A percentile compares a stretch with the other conserved stretches of the same genome.
Evolutionary conservation across 2,888 invertebrate genomes (phyloP).

Genomic region (Tyria jacobaeae): DNA sequence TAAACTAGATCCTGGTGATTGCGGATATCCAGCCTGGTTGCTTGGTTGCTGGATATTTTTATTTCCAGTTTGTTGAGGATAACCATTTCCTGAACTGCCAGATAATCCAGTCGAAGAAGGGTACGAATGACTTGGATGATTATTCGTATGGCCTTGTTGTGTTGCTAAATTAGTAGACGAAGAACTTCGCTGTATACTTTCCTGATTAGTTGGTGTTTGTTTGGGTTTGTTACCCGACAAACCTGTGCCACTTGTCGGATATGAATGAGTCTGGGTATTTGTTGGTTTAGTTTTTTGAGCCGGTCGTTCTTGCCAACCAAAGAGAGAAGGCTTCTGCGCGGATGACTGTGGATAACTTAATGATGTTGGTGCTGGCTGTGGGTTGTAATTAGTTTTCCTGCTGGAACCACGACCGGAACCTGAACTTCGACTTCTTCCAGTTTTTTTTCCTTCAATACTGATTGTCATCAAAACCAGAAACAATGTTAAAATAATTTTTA

Average conservation of each 20-base stretch:
- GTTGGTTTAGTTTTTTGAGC: slow-evolving; percentile 61
- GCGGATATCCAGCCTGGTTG: slow-evolving; percentile 53
- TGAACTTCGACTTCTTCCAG: slow-evolving; percentile 75
- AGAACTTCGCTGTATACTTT: slow-evolving; percentile 70
- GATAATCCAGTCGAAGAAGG: slow-evolving; percentile 74
- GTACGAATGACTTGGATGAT: slow-evolving; percentile 66
- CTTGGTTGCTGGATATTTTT: slow-evolving; percentile 50
- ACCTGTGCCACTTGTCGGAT: slow-evolving; percentile 75
- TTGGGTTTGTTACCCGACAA: slow-evolving; percentile 70
- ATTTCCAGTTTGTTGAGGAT: slow-evolving; percentile 53
- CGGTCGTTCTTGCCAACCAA: slow-evolving; percentile 78
- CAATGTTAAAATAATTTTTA: slow-evolving; percentile 52
- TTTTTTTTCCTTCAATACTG: slow-evolving; percentile 68
- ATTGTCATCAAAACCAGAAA: slow-evolving; percentile 57
- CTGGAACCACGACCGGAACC: slow-evolving; percentile 70
- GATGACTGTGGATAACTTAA: slow-evolving; percentile 74
- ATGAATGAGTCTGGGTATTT: slow-evolving; percentile 67
- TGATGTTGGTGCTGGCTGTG: slow-evolving; percentile 77
- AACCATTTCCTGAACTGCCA: slow-evolving; percentile 61
- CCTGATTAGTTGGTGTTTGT: slow-evolving; percentile 65
- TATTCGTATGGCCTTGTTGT: slow-evolving; percentile 56
- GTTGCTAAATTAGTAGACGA: slow-evolving; percentile 59
- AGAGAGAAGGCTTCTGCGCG: slow-evolving; percentile 69
- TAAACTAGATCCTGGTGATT: slow-evolving; percentile 46
- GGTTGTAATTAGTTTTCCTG: slow-evolving; percentile 66